A percentile compares a stretch with the other conserved stretches of the same genome.
Evolutionary conservation across 2,113 vertebrate species (phyloP).

Genomic region (Mormoops blainvillei): DNA sequence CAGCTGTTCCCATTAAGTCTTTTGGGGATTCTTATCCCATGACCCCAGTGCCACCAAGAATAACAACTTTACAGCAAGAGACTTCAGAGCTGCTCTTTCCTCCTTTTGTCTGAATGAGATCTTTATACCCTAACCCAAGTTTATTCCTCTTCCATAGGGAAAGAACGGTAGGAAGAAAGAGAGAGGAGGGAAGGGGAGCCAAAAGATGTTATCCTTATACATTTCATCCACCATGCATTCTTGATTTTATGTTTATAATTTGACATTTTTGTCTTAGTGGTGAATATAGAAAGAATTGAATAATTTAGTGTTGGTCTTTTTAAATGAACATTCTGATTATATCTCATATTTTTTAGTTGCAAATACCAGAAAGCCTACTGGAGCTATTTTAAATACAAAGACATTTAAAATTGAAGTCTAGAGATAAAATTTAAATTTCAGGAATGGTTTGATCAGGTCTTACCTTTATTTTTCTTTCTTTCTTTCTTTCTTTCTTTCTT

Average conservation of each 20-base stretch:
- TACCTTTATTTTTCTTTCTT: accelerated
- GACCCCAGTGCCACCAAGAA: neutral
- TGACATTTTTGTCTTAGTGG: constrained; percentile 27
- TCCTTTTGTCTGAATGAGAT: constrained; percentile 62
- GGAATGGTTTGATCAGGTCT: neutral
- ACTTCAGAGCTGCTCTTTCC: neutral
- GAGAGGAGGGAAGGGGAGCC: neutral
- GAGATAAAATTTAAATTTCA: neutral
- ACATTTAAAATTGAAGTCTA: neutral
- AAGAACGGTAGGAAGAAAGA: neutral
- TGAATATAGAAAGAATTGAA: neutral
- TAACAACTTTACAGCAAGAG: constrained; percentile 40
- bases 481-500: neutral
- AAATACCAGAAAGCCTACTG: neutral
- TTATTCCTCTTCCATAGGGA: constrained; percentile 3
- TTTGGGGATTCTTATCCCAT: constrained; percentile 49
- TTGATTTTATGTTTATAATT: constrained; percentile 37
- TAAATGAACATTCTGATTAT: neutral
- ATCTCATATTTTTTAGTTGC: neutral
- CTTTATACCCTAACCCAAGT: constrained; percentile 41
- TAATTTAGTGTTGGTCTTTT: constrained; percentile 34
- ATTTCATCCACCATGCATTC: neutral
- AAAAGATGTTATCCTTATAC: neutral
- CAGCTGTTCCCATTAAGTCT: constrained; percentile 25
- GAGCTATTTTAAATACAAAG: neutral